A percentile compares a stretch with the other conserved stretches of the same genome.
phyloP scores from a whole-genome alignment of 2,888 invertebrate genomes.

The Dicyrtoma fusca region DNA sequence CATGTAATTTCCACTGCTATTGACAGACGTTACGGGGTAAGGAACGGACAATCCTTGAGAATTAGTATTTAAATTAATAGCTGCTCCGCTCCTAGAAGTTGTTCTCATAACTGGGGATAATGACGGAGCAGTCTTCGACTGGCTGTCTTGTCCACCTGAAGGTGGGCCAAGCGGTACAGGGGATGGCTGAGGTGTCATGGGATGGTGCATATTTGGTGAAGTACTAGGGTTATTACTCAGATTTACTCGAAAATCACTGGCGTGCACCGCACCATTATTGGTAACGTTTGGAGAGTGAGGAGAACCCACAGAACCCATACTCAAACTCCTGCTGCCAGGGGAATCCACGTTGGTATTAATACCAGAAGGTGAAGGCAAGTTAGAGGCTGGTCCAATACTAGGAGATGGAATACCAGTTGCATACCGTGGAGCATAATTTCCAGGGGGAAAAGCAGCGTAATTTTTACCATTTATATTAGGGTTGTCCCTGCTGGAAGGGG shows the following conservation, averaged over 20 bases:
- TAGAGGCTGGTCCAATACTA: slow-evolving; percentile 38
- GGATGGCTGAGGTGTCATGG: not conserved
- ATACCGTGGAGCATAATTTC: slow-evolving; percentile 43
- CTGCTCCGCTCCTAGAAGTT: slow-evolving; percentile 21
- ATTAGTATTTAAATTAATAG: slow-evolving; percentile 37
- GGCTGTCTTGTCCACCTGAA: slow-evolving; percentile 1
- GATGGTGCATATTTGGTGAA: slow-evolving; percentile 23
- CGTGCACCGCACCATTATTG: slow-evolving; percentile 8
- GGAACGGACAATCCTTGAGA: slow-evolving; percentile 15
- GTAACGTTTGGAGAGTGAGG: slow-evolving; percentile 34
- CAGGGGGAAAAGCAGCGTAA: slow-evolving; percentile 36
- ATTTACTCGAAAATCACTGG: slow-evolving; percentile 24
- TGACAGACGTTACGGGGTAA: slow-evolving; percentile 19
- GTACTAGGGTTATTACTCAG: slow-evolving; percentile 26
- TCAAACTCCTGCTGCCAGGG: slow-evolving; percentile 38
- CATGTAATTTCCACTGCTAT: slow-evolving; percentile 31
- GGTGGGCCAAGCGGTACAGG: not conserved
- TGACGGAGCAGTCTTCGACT: not conserved
- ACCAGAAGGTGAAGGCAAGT: slow-evolving; percentile 45
- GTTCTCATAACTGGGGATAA: slow-evolving; percentile 25
- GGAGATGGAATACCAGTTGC: slow-evolving; percentile 23
- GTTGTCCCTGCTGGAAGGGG: slow-evolving; percentile 3
- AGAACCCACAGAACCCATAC: slow-evolving; percentile 40
- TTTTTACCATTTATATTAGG: slow-evolving; percentile 8
- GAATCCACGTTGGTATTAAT: slow-evolving; percentile 40